A percentile compares a stretch with the other conserved stretches of the same genome.
Evolutionary conservation across 2,888 invertebrate species (phyloP).

Genomic region (Mimas tiliae): DNA sequence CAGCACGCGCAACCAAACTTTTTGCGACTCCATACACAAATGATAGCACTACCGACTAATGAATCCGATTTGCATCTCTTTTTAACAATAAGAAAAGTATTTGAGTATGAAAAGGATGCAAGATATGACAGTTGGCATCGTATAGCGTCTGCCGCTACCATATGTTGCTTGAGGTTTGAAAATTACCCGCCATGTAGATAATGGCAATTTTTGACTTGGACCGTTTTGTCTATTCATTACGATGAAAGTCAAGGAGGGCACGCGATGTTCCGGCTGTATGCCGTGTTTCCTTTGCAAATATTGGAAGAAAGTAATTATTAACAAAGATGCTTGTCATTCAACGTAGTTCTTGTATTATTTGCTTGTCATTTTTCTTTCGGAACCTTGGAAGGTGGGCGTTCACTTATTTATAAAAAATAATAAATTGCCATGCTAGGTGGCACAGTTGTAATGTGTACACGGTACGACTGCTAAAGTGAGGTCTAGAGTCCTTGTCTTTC

Average conservation of each 20-base stretch:
- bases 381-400: background rate
- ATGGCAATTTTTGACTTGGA: conserved; percentile 63
- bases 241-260: conserved; percentile 46
- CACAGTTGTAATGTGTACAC: too few relatives aligned
- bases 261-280: conserved; percentile 37
- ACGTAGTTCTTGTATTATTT: too few relatives aligned
- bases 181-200: conserved; percentile 71
- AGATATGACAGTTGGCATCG: conserved; percentile 74
- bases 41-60: conserved; percentile 79
- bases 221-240: conserved; percentile 74
- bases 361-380: background rate
- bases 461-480: too few relatives aligned
- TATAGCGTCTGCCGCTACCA: conserved; percentile 81
- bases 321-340: background rate
- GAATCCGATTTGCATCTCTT: conserved; percentile 63
- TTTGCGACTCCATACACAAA: conserved; percentile 79
- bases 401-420: background rate
- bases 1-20: conserved; percentile 63
- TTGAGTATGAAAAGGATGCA: conserved; percentile 54
- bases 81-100: conserved; percentile 41
- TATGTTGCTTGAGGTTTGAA: conserved; percentile 82
- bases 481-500: too few relatives aligned
- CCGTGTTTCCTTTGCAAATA: conserved; percentile 10
- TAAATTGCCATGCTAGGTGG: too few relatives aligned
- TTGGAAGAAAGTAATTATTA: conserved; percentile 16